Evolutionary conservation across 1,140 invertebrate genomes (phyloP).

Genomic region (Drosophila ogumai): DNA sequence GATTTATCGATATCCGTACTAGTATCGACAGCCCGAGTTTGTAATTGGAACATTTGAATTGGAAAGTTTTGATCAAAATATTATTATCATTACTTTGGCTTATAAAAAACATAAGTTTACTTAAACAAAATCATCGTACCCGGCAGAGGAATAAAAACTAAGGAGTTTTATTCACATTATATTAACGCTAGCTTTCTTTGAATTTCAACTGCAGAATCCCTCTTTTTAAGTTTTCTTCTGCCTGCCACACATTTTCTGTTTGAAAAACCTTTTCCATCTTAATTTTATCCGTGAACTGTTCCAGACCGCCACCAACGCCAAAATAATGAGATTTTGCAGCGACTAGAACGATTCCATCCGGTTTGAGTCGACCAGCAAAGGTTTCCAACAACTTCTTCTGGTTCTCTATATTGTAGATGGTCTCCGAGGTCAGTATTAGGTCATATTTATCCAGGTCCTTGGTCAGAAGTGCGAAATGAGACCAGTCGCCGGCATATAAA

Average conservation of each 20-base stretch:
- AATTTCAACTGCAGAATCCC: slow-evolving; percentile 87
- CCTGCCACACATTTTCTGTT: slow-evolving; percentile 87
- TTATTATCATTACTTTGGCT: no score
- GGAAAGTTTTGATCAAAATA: no score
- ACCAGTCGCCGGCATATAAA: slow-evolving; percentile 94
- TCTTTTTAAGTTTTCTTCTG: slow-evolving; percentile 86
- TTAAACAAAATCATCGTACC: no score
- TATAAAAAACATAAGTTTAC: background rate
- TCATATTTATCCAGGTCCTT: slow-evolving; percentile 89
- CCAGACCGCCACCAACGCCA: slow-evolving; percentile 93
- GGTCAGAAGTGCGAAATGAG: slow-evolving; percentile 86
- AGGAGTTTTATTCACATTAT: background rate
- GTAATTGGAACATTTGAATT: no score
- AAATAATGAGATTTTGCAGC: slow-evolving; percentile 96
- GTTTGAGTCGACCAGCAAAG: slow-evolving; percentile 89
- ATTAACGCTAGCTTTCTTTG: slow-evolving; percentile 34
- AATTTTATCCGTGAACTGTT: slow-evolving; percentile 89
- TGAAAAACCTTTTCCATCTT: slow-evolving; percentile 86
- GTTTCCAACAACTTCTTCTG: slow-evolving; percentile 91
- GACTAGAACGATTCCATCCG: slow-evolving; percentile 88
- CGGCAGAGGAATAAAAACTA: no score
- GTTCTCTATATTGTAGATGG: slow-evolving; percentile 94
- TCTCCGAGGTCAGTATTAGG: slow-evolving; percentile 94
- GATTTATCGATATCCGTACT: background rate
- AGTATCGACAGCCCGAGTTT: background rate